phyloP scores from a whole-genome alignment of 2,797 vertebrate species.

The Rhinoraja longicauda region DNA sequence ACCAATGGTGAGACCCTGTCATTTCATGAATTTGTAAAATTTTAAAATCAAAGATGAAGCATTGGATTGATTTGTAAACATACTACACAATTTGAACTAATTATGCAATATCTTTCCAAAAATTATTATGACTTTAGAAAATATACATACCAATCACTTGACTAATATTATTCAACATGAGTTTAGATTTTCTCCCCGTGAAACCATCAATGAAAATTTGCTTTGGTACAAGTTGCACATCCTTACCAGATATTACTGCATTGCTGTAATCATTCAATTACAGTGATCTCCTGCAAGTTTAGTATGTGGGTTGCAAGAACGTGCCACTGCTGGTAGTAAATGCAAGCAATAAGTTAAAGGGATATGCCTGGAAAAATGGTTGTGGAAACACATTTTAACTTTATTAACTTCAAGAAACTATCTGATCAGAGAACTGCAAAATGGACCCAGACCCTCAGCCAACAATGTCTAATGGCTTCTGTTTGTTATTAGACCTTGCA shows the following conservation, averaged over 20 bases:
- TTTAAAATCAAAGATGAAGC: not conserved
- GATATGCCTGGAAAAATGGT: not conserved
- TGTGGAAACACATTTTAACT: not conserved
- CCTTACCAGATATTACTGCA: not conserved
- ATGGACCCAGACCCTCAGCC: not conserved
- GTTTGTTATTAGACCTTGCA: not conserved
- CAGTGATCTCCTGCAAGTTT: not conserved
- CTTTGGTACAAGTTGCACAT: not conserved
- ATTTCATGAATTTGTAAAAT: not conserved
- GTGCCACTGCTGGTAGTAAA: not conserved
- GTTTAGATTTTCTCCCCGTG: not conserved
- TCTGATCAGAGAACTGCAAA: not conserved
- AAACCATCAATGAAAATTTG: not conserved
- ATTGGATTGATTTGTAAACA: not conserved
- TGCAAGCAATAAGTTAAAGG: not conserved
- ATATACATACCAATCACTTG: not conserved
- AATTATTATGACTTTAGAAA: not conserved
- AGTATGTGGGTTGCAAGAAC: not conserved
- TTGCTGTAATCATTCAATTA: not conserved
- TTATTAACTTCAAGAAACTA: not conserved
- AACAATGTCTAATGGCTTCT: not conserved
- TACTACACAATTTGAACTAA: not conserved
- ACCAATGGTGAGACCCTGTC: not conserved
- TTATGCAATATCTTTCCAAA: not conserved
- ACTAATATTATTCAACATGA: not conserved